Evolutionary conservation across 2,888 invertebrate genomes (phyloP).

Genomic region (Aproaerema taeniolella): DNA sequence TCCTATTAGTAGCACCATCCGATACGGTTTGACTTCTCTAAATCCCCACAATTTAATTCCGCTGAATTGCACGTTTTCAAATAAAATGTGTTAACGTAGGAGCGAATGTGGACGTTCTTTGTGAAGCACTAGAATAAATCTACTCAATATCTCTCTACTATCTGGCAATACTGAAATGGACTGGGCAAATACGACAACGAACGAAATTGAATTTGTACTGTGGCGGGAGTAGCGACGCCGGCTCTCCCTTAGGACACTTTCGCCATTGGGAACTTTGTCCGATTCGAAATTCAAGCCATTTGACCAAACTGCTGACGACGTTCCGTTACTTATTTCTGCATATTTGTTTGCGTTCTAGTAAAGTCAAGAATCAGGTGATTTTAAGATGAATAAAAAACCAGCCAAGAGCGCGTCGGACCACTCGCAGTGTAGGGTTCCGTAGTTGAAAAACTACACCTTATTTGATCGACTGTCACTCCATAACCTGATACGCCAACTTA

Average conservation of each 20-base stretch:
- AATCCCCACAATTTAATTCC: background rate
- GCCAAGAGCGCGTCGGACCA: no score
- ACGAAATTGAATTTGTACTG: conserved; percentile 60
- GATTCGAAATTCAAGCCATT: conserved; percentile 37
- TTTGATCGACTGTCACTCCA: no score
- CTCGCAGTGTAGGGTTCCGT: no score
- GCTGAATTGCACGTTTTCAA: conserved; percentile 14
- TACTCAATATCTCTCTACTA: conserved; percentile 37
- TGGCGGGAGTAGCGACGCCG: conserved; percentile 32
- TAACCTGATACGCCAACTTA: no score
- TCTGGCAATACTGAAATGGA: conserved; percentile 52
- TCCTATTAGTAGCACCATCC: no score
- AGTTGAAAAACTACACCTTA: no score
- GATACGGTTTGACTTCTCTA: no score
- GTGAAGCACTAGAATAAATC: conserved; percentile 33
- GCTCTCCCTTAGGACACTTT: conserved; percentile 37
- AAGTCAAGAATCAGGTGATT: no score
- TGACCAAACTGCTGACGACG: conserved; percentile 22
- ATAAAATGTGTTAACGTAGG: conserved; percentile 29
- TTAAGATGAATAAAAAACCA: no score
- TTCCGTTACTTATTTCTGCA: no score
- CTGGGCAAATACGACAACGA: conserved; percentile 50
- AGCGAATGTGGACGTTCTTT: conserved; percentile 27
- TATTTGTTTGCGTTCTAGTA: no score
- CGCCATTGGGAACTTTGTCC: conserved; percentile 25